phyloP scores from a whole-genome alignment of 2,113 vertebrate genomes.

The Corythoichthys intestinalis region DNA sequence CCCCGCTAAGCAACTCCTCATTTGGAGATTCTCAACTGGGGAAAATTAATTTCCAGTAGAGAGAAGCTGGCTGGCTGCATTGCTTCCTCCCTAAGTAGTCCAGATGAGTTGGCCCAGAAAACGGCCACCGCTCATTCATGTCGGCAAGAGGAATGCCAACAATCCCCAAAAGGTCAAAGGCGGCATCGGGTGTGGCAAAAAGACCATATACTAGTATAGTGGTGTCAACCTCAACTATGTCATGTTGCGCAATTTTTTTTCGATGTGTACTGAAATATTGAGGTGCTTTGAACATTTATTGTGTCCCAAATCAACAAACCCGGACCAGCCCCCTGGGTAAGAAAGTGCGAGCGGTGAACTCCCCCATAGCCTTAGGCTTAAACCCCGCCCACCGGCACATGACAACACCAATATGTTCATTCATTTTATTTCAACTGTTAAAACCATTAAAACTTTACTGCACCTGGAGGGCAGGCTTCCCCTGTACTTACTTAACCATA shows the following conservation, averaged over 20 bases:
- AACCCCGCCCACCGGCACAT: neutral
- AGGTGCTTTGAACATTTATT: too few species aligned
- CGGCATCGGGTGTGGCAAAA: constrained; percentile 14
- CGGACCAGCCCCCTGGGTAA: neutral
- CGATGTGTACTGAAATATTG: too few species aligned
- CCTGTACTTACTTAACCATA: neutral
- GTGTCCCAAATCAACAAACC: too few species aligned
- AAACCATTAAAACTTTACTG: neutral
- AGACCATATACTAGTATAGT: constrained; percentile 10
- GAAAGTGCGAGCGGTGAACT: neutral
- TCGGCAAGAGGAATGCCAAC: constrained; percentile 29
- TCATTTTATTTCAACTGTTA: neutral
- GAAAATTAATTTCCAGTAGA: constrained; percentile 26
- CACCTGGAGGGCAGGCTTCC: neutral
- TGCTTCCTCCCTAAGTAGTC: neutral
- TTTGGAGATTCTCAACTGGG: constrained; percentile 32
- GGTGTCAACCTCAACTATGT: constrained; percentile 19
- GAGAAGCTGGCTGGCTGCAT: constrained; percentile 3
- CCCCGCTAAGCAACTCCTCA: constrained; percentile 46
- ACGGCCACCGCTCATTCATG: neutral
- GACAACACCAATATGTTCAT: neutral
- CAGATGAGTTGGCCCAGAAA: constrained; percentile 4
- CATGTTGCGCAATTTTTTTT: too few species aligned
- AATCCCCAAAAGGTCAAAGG: constrained; percentile 32
- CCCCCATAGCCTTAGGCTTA: neutral